phyloP scores from a whole-genome alignment of 2,113 vertebrate genomes.

The Felis catus region F.catus_Fca126_mat1.0 CM031419.1:187788001-187788500 shows the following conservation, averaged over 20 bases:
- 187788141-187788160: background rate
- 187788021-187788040: conserved; percentile 15
- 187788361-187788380: background rate
- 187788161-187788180: background rate
- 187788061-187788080: background rate
- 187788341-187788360: background rate
- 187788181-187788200: background rate
- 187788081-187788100: background rate
- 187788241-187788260: background rate
- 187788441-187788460: background rate
- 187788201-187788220: background rate
- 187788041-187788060: background rate
- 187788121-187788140: background rate
- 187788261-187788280: background rate
- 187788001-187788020: background rate
- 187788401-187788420: background rate
- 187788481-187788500: no score
- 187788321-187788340: background rate
- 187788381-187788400: background rate
- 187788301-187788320: background rate
- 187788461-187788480: background rate
- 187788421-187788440: background rate
- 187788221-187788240: background rate
- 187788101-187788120: background rate
- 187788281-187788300: background rate